phyloP scores from a whole-genome alignment of 1,140 invertebrate species.

The Samia ricini region DNA sequence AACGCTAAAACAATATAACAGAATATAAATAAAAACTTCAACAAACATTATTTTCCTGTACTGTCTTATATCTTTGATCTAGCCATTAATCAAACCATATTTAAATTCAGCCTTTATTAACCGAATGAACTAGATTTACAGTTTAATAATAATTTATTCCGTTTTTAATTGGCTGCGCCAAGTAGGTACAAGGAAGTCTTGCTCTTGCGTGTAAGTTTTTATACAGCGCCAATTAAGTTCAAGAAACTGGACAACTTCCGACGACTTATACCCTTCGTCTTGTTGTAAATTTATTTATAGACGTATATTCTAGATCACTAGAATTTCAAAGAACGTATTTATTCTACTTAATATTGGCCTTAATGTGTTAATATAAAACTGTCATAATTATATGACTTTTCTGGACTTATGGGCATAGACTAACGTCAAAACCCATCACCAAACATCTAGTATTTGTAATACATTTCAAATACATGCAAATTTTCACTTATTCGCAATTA shows the following conservation, averaged over 20 bases:
- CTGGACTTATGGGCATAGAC: too few species aligned
- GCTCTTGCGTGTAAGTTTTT: neutral
- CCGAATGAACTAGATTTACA: neutral
- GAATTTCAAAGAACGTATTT: too few species aligned
- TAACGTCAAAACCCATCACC: too few species aligned
- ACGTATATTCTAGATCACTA: neutral
- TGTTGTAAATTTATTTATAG: neutral
- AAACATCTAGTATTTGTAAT: too few species aligned
- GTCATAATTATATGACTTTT: too few species aligned
- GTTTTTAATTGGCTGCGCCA: neutral
- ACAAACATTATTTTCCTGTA: neutral
- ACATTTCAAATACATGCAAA: too few species aligned
- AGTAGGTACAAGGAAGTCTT: neutral
- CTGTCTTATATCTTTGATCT: neutral
- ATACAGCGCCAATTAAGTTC: neutral
- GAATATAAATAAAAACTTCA: neutral
- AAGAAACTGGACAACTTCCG: neutral
- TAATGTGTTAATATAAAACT: too few species aligned
- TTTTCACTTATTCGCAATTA: too few species aligned
- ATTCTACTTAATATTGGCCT: too few species aligned
- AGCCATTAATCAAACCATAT: neutral
- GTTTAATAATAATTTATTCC: neutral
- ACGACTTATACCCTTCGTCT: neutral
- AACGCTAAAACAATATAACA: neutral
- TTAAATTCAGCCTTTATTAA: neutral